Evolutionary conservation across 2,888 invertebrate genomes (phyloP), one percentile per base, ranked within the genome.

Genomic region (Halictus ligatus): DNA sequence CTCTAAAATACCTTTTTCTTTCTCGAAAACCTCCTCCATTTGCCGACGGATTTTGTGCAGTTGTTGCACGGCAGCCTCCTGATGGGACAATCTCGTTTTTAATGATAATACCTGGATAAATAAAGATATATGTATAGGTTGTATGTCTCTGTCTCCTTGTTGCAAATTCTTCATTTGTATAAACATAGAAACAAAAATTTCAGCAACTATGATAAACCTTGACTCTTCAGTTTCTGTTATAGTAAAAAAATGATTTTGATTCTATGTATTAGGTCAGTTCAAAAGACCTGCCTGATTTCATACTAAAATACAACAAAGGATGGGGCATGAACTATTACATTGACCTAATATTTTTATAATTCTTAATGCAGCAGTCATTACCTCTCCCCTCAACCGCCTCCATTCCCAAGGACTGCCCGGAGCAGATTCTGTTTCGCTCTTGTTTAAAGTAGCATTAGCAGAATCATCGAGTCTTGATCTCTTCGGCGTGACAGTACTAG

Each of bases 21-120:
- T 97, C 84, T 97, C 97, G 94, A 97, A 98, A 80, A 97, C 94
- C 18, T 97, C 96, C 92, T 98, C 97, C 95, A 97, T 97, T 94
- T 97, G 97, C 81, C 97, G 97, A 6, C 97, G 96, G 29, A 98
- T 96, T 83, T 96, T 96, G 84, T 97, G 97, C 93, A 97, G 96
- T 58, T 97, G 97, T 80, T 96, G 96, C 25, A 98, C 93, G 2
- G 93, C 92, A 0, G 93, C 90, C 79, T 95, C 95, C 80, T 94
- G 94, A 83, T 95, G 94, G 15, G 93, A 91, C 35, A 95, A 78
- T 87, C 93, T 92, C 2, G 94, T 92, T 75, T 90, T 91, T 40
- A 95, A 87, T 5, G 94, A 93, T 73, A 95, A 92, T 8, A 94
- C 80, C 94, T 94, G 25, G 4, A 13, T 58, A 21, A 50, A 75